Percentiles rank a stretch among this genome's conserved stretches.
Conservation (phyloP, 1,140 invertebrate genomes). For the Calephelis nemesis region DNA sequence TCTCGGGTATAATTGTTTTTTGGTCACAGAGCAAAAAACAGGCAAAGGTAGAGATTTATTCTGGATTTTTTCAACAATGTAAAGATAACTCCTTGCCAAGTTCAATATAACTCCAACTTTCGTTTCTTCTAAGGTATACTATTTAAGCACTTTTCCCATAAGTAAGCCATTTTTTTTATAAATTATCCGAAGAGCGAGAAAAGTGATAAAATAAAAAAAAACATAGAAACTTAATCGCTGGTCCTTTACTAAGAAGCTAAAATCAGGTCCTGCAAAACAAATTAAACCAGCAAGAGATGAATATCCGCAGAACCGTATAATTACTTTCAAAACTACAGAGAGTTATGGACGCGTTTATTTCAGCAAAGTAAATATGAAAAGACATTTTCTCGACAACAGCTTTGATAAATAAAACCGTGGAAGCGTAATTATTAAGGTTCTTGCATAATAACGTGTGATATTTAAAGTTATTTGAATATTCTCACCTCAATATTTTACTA, state of each 20-base stretch:
- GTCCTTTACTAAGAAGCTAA: not conserved
- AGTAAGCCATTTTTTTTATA: too few relatives aligned
- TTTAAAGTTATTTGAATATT: not conserved
- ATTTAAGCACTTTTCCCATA: too few relatives aligned
- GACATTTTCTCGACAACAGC: slow-evolving; percentile 12
- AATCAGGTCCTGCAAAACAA: not conserved
- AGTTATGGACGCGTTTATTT: slow-evolving; percentile 17
- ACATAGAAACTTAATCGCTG: not conserved
- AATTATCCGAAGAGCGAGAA: too few relatives aligned
- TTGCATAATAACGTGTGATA: slow-evolving; percentile 4
- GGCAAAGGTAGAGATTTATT: too few relatives aligned
- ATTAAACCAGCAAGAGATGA: slow-evolving; percentile 1
- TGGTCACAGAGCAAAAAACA: too few relatives aligned
- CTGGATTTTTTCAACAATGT: too few relatives aligned
- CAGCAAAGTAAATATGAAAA: slow-evolving; percentile 15
- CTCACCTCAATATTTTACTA: not conserved
- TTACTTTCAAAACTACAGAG: slow-evolving; percentile 12
- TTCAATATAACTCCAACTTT: too few relatives aligned
- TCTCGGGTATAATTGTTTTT: too few relatives aligned
- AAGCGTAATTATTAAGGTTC: slow-evolving; percentile 9
- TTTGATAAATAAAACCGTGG: slow-evolving; percentile 11
- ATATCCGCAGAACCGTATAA: slow-evolving; percentile 10
- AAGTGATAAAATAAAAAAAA: too few relatives aligned
- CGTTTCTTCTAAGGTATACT: too few relatives aligned
- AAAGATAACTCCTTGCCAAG: too few relatives aligned